A percentile compares a stretch with the other conserved stretches of the same genome.
phyloP scores from a whole-genome alignment of 64 coral and sea anemone species.

The Catalaphyllia jardinei region DNA sequence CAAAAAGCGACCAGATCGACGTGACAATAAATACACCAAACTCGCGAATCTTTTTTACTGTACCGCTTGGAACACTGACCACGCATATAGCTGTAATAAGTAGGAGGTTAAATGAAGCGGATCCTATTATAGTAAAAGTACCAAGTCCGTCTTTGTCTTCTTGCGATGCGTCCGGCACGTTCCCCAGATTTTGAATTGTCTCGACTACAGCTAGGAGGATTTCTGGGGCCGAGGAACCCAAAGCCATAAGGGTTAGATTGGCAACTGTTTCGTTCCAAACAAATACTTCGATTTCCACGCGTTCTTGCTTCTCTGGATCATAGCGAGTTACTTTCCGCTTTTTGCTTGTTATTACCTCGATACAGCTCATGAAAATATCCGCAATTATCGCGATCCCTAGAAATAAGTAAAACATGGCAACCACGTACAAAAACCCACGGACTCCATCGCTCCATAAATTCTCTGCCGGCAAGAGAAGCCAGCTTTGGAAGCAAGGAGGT shows the following conservation, averaged over 20 bases:
- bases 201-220: conserved; percentile 88
- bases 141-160: conserved; percentile 85
- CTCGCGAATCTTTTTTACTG: conserved; percentile 73
- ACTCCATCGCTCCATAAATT: conserved; percentile 75
- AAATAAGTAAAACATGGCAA: conserved; percentile 86
- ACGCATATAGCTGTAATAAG: conserved; percentile 90
- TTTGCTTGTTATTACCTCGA: conserved; percentile 91
- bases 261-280: conserved; percentile 97
- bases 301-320: conserved; percentile 70
- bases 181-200: conserved; percentile 63
- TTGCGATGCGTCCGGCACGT: neutral
- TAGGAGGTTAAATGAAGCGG: conserved; percentile 90
- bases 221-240: conserved; percentile 90
- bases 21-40: conserved; percentile 88
- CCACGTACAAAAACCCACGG: conserved; percentile 67
- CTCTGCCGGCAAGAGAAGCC: conserved; percentile 81
- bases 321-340: conserved; percentile 72
- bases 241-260: conserved; percentile 87
- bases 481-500: conserved; percentile 72
- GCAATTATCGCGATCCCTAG: conserved; percentile 92
- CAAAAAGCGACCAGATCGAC: conserved; percentile 86
- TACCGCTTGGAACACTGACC: conserved; percentile 66
- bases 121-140: conserved; percentile 85
- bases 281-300: conserved; percentile 77
- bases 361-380: conserved; percentile 92